A percentile compares a stretch with the other conserved stretches of the same genome.
Conservation (phyloP, 1,140 invertebrate species). For the Pristionchus pacificus region DNA sequence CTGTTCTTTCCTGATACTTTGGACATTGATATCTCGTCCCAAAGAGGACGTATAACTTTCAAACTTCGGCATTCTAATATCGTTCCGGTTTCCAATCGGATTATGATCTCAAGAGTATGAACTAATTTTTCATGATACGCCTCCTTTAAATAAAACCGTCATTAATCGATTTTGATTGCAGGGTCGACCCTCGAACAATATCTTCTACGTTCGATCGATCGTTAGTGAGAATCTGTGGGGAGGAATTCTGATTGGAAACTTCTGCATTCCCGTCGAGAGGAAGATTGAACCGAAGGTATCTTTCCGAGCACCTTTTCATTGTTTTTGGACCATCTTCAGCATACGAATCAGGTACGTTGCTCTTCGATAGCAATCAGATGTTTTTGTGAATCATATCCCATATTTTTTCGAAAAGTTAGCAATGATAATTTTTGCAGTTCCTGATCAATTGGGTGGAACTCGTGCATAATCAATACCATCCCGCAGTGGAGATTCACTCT, state of each 20-base stretch:
- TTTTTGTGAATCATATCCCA: no score
- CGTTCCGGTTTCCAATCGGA: no score
- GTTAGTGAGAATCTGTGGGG: slow-evolving; percentile 59
- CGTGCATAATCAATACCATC: slow-evolving; percentile 49
- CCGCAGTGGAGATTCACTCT: slow-evolving; percentile 48
- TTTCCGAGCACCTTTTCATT: slow-evolving; percentile 65
- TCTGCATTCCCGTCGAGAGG: slow-evolving; percentile 74
- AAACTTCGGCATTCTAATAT: no score
- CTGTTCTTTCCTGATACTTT: no score
- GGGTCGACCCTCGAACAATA: slow-evolving; percentile 54
- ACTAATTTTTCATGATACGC: no score
- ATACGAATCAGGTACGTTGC: no score
- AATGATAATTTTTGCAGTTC: slow-evolving; percentile 29
- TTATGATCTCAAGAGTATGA: no score
- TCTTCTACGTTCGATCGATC: slow-evolving; percentile 50
- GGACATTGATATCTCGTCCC: no score
- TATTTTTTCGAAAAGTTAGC: no score
- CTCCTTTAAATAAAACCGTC: no score
- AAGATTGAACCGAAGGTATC: slow-evolving; percentile 74
- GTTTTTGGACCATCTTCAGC: slow-evolving; percentile 57
- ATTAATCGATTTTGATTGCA: background rate
- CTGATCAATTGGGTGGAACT: slow-evolving; percentile 56
- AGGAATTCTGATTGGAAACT: slow-evolving; percentile 72
- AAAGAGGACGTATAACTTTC: no score
- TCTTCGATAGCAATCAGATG: background rate